Percentiles rank a stretch among this genome's conserved stretches.
Conservation (phyloP, 2,888 invertebrate species). For the Lycocerus yunnanus region DNA sequence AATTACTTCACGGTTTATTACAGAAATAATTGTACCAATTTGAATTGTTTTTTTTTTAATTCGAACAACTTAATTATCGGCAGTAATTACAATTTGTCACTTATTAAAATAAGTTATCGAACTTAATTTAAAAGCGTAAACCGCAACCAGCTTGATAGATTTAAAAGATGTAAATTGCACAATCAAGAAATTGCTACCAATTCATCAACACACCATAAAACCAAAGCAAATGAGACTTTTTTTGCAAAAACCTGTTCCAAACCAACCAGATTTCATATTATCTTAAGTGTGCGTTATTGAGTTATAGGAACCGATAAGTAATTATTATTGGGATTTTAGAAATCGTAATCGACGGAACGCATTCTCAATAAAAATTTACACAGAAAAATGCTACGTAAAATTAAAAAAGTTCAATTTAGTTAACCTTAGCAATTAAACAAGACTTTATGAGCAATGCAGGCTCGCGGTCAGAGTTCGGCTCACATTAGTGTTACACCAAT, state of each 20-base stretch:
- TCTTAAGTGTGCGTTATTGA: not conserved
- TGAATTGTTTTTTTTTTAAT: not conserved
- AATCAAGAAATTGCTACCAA: not conserved
- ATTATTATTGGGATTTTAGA: not conserved
- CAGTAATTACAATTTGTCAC: not conserved
- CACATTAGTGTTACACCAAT: slow-evolving; percentile 37
- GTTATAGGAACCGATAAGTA: not conserved
- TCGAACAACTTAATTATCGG: not conserved
- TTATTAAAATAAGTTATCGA: not conserved
- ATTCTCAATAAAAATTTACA: not conserved
- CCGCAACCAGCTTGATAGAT: not conserved
- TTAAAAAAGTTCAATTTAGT: slow-evolving; percentile 35
- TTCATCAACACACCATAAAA: not conserved
- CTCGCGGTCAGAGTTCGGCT: slow-evolving; percentile 38
- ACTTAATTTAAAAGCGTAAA: not conserved
- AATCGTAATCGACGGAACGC: not conserved
- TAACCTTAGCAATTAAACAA: slow-evolving; percentile 37
- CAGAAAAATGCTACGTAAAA: slow-evolving; percentile 21
- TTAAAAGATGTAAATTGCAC: not conserved
- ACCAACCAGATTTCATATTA: not conserved
- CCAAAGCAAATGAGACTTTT: not conserved
- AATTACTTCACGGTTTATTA: not conserved
- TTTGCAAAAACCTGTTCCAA: not conserved
- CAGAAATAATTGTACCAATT: not conserved
- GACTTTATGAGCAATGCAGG: slow-evolving; percentile 35